Conservation (phyloP, 35 echinoderm and acorn worm species). For the Apostichopus parvimensis region DNA sequence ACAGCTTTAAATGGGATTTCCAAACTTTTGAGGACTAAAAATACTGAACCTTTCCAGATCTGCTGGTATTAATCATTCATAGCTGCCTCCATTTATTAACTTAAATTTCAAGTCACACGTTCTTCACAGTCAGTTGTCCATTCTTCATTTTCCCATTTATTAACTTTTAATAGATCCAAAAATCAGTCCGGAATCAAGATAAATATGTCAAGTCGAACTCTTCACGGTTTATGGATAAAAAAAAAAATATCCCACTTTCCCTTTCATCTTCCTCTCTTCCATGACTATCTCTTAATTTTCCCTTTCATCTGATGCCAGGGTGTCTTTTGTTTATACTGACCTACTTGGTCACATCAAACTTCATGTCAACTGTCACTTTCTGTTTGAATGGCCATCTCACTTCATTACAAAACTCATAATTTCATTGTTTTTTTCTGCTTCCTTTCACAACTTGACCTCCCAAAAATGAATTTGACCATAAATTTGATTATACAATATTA, state of each 20-base stretch:
- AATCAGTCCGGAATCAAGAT: too few relatives aligned
- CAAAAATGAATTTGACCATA: not conserved
- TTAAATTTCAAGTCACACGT: too few relatives aligned
- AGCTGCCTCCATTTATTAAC: too few relatives aligned
- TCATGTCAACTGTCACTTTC: not conserved
- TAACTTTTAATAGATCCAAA: too few relatives aligned
- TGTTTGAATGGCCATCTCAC: not conserved
- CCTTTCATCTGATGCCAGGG: not conserved
- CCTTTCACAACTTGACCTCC: not conserved
- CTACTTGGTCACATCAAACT: not conserved
- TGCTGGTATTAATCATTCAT: too few relatives aligned
- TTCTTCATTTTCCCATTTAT: too few relatives aligned
- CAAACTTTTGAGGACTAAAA: too few relatives aligned
- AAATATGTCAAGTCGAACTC: too few relatives aligned
- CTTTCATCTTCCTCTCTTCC: not conserved
- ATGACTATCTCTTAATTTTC: not conserved
- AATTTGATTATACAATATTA: not conserved
- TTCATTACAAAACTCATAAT: not conserved
- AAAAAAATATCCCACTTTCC: not conserved
- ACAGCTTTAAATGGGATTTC: too few relatives aligned
- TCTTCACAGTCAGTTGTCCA: too few relatives aligned
- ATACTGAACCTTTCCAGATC: too few relatives aligned
- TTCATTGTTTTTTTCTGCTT: not conserved
- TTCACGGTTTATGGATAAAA: not conserved
- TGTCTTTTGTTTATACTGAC: not conserved